Evolutionary conservation across 2,113 vertebrate species (phyloP).

Genomic region (Petaurus breviceps): DNA sequence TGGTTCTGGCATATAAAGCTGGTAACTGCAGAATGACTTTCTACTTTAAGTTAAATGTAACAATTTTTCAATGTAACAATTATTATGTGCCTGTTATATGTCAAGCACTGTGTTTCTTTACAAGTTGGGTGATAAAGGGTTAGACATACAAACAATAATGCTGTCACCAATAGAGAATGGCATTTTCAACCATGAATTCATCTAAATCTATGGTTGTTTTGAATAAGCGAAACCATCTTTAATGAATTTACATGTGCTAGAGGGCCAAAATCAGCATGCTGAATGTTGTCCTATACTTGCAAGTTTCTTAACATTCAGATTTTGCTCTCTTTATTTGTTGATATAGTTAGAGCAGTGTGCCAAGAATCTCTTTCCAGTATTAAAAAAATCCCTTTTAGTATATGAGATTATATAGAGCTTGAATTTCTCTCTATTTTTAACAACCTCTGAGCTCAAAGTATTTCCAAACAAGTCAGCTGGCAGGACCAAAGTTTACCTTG

Average conservation of each 20-base stretch:
- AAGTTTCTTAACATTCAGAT: background rate
- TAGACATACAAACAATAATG: background rate
- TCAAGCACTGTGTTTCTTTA: background rate
- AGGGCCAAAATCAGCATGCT: background rate
- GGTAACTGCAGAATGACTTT: background rate
- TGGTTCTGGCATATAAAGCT: background rate
- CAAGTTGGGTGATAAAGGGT: background rate
- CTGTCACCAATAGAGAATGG: background rate
- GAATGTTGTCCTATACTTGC: background rate
- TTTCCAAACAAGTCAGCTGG: constrained; percentile 62
- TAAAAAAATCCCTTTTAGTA: constrained; percentile 35
- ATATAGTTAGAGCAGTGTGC: constrained; percentile 7
- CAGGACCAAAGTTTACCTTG: constrained; percentile 28
- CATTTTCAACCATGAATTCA: background rate
- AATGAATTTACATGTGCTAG: background rate
- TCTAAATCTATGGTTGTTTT: background rate
- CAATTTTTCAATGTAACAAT: too few species aligned
- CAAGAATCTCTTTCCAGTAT: background rate
- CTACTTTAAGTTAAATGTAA: background rate
- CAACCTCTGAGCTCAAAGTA: constrained; percentile 71
- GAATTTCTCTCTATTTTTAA: constrained; percentile 57
- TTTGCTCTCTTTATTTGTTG: background rate
- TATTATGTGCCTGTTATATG: background rate
- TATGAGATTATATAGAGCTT: constrained; percentile 24
- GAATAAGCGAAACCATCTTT: constrained; percentile 1